Base-by-base conservation (phyloP, 2,888 invertebrate species). In the Acrobasis repandana region DNA sequence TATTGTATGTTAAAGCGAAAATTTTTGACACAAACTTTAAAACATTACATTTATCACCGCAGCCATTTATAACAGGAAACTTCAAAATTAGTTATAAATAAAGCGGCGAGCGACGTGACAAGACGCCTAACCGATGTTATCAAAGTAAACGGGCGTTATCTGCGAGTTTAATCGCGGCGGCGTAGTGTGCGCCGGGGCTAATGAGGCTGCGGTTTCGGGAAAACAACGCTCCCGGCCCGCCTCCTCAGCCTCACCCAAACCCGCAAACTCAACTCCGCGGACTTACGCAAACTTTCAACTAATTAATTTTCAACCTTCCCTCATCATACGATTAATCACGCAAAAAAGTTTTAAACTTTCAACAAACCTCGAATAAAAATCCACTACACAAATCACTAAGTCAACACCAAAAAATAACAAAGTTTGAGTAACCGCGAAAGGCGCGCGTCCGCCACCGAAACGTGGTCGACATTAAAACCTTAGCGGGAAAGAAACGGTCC, bases 391-490 rank as follows among this genome's bases (percentile, higher is more conserved):
- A 74, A 74, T 70, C 84, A 81, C 82, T 67, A 72, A 73, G 74
- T 71, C 77, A 77, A 78, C 77, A 79, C 79, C 69, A 75, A 76
- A 77, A 77, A 74, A 74, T 70, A 71, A 79, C 78, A 82, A 77
- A 83, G 43, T 87, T 82, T 70, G 64, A 72, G 77, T 82, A 86
- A 88, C 90, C 91, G 90, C 88, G 87, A 77, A 79, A 84, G 83
- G 87, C 86, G 89, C 90, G 90, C 92, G 90, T 84, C 80, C 90
- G 88, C 90, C 86, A 84, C 90, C 90, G 86, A 89, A 92, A 83
- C 91, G 91, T 89, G 90, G 90, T 90, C 90, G 86, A 90, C 92
- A 92, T 92, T 92, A 92, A 92, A 91, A 91, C 92, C 92, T 90
- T 89, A 87, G 90, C 90, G 90, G 90, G 88, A 92, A 92, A 90